phyloP scores from a whole-genome alignment of 2,113 vertebrate species.

The Oreamnos americanus region DNA sequence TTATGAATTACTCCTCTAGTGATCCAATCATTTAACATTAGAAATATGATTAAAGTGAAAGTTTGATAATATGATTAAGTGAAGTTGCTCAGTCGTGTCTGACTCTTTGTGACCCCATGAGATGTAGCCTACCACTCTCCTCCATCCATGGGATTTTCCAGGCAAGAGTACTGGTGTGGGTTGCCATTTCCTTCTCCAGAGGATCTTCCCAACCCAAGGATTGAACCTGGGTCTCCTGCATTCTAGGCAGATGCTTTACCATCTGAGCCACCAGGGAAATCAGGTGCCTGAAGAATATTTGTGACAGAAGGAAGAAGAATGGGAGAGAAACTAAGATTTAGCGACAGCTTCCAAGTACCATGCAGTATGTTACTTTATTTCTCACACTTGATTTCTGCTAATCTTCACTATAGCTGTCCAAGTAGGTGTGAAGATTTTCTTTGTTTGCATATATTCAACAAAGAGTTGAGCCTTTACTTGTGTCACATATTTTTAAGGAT shows the following conservation, averaged over 20 bases:
- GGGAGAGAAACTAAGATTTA: neutral
- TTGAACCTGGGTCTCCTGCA: accelerated
- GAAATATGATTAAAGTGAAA: neutral
- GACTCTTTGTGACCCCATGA: neutral
- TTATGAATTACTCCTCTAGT: neutral
- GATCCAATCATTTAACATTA: neutral
- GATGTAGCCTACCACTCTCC: neutral
- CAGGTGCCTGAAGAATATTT: neutral
- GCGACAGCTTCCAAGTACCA: neutral
- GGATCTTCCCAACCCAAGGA: neutral
- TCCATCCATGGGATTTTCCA: neutral
- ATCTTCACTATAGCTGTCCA: neutral
- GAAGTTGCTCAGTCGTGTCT: neutral
- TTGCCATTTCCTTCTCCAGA: neutral
- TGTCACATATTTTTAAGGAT: neutral
- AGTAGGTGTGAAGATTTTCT: neutral
- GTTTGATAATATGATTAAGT: neutral
- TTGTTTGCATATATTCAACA: neutral
- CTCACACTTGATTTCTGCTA: neutral
- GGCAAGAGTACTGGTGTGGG: neutral
- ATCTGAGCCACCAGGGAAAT: neutral
- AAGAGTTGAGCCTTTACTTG: neutral
- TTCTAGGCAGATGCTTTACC: neutral
- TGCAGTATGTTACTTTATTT: neutral
- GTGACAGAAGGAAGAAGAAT: neutral